These are phyloP conservation scores for Taeniopygia guttata DNA, from an alignment of 2,797 vertebrate species.

Conservation along the genomic window DNA sequence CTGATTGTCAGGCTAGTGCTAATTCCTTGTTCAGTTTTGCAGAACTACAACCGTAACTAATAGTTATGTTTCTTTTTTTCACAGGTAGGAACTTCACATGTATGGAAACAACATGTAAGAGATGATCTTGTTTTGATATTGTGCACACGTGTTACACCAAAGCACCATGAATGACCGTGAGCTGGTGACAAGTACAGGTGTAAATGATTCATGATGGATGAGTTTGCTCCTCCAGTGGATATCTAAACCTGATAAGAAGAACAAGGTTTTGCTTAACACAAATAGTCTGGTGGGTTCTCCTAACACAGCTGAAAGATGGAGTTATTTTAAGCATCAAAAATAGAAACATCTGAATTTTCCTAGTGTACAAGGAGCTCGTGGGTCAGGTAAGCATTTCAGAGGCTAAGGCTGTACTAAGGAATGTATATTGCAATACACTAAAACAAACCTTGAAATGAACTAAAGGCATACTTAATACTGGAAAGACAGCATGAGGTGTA, in stretches of 20 bases:
- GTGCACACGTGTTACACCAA: neutral
- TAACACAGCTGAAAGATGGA: neutral
- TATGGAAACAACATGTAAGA: constrained; percentile 26
- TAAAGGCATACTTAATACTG: neutral
- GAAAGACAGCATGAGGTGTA: neutral
- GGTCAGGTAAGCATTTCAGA: neutral
- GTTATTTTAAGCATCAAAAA: constrained; percentile 4
- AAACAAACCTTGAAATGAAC: neutral
- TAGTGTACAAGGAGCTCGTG: neutral
- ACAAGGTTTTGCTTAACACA: constrained; percentile 22
- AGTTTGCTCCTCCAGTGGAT: neutral
- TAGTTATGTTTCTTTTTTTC: constrained; percentile 13
- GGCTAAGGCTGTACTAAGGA: neutral
- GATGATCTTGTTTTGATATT: constrained; percentile 37
- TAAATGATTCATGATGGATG: constrained; percentile 55
- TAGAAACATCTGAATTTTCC: neutral
- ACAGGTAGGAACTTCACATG: neutral
- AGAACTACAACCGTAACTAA: constrained; percentile 14
- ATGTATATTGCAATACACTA: neutral
- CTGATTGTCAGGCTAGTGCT: constrained; percentile 65
- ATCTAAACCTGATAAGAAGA: constrained; percentile 4
- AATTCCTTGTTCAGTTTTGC: constrained; percentile 46
- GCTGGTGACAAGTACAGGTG: constrained; percentile 52
- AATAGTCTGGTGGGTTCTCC: neutral
- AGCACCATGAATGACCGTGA: neutral